Base-by-base conservation (phyloP, 2,888 invertebrate species). In the Eupelmus urozonus region DNA sequence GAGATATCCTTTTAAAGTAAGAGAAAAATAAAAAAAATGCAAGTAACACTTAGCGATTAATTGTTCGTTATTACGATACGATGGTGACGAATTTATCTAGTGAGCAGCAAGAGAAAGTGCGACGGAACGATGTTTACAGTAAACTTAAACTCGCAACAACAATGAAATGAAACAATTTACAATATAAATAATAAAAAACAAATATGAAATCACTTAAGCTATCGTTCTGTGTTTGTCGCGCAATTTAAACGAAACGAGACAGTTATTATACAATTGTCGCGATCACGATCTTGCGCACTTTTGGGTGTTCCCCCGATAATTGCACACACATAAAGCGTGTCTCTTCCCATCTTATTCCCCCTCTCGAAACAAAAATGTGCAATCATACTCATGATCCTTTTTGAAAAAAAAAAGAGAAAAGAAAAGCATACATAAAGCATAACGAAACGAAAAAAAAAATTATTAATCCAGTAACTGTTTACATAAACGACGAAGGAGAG, bases 31-130 rank as follows among this genome's bases (percentile, higher is more conserved):
- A 82, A 80, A 82, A 75, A 70, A 80, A 83, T 72, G 81, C 75
- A 82, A 83, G 79, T 84, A 85, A 85, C 83, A 83, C 76, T 84
- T 86, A 86, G 84, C 82, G 78, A 84, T 84, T 85, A 84, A 84
- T 86, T 85, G 83, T 84, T 83, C 83, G 81, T 85, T 84, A 82
- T 85, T 84, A 42, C 77, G 80, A 82, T 82, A 79, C 81, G 81
- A 77, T 81, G 82, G 76, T 80, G 81, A 79, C 79, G 81, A 82
- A 82, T 83, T 82, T 81, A 81, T 79, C 71, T 76, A 82, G 79
- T 80, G 77, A 82, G 74, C 79, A 85, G 82, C 62, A 82, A 81
- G 84, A 81, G 83, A 85, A 83, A 83, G 83, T 79, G 81, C 81
- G 81, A 81, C 67, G 74, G 78, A 67, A 71, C 59, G 69, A 79